Base-by-base conservation (phyloP, 2,113 vertebrate species). In the Clinocottus analis region DNA sequence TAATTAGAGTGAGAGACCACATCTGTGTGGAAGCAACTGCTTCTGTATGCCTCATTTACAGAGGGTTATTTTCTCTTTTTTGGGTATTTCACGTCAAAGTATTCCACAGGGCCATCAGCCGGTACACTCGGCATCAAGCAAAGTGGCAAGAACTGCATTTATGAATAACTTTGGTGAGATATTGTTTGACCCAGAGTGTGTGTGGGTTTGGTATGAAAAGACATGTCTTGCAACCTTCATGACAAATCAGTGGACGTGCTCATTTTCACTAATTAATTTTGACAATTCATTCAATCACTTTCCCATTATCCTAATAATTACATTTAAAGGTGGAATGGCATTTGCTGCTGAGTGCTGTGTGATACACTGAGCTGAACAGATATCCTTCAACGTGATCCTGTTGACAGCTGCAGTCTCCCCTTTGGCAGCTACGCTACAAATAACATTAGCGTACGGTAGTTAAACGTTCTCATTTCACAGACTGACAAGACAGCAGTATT, bases 11-110 rank as follows among this genome's bases (percentile, higher is more conserved):
- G 56, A 33, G 51, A 51, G 31, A 64, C 21, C 73, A 68, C 55
- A 67, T 73, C 63, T 70, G 47, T 47, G 45, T 59, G 51, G 21
- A 51, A 65, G 66, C 51, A 65, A 25, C 59, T 66, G 41, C 31
- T 23, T 49, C 47, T 31, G 31, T 25, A 70, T 49, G 79, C 66
- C 37, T 81, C 37, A 80, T 73, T 60, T 51, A 51, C 41, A 53
- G 12, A 41, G 13, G n/a, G n/a, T n/a, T n/a, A n/a, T n/a, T n/a
- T 56, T 66, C 51, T 11, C 8, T 3, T 14, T 41, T 29, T 49
- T 60, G 59, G 41, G 12, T 21, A 72, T 25, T 13, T 66, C 53
- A 29, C 29, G 9, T 65, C 5, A 29, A 49, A 66, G 33, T 51
- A 39, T 51, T 58, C 19, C 55, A 31, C 41, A 21, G 45, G 25